Evolutionary conservation across 2,797 vertebrate species (phyloP).

Genomic region (Anguilla megastoma): DNA sequence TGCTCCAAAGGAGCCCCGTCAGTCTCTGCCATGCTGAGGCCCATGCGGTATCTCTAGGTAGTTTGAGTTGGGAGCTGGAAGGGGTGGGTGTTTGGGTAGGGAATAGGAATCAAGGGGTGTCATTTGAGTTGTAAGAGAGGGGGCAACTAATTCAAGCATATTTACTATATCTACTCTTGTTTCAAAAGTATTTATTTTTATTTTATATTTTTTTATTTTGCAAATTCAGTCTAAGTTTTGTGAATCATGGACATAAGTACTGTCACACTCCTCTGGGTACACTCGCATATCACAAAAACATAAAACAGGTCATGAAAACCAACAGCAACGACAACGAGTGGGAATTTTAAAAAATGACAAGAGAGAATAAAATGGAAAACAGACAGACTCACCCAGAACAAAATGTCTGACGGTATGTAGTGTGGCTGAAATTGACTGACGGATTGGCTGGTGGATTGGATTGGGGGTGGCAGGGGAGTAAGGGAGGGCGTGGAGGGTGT

Average conservation of each 20-base stretch:
- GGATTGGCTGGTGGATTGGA: neutral
- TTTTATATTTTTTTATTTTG: neutral
- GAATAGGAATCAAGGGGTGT: constrained; percentile 30
- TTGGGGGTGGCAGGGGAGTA: neutral
- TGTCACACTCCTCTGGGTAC: constrained; percentile 38
- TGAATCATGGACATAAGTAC: constrained; percentile 30
- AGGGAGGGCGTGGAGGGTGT: neutral
- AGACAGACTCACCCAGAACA: constrained; percentile 33
- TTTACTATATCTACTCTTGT: constrained; percentile 14
- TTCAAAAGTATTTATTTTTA: neutral
- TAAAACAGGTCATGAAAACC: constrained; percentile 21
- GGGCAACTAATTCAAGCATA: constrained; percentile 20
- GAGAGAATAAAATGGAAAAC: constrained; percentile 33
- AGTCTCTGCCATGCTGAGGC: constrained; percentile 16
- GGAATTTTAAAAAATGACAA: constrained; percentile 24
- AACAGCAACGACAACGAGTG: constrained; percentile 27
- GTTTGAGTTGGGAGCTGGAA: constrained; percentile 29
- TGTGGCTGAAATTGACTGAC: constrained; percentile 22
- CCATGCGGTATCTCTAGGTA: constrained; percentile 57
- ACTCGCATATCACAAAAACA: constrained; percentile 28
- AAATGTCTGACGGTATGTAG: constrained; percentile 26
- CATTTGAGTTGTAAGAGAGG: constrained; percentile 46
- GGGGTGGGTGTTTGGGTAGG: constrained; percentile 17
- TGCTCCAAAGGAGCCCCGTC: constrained; percentile 43
- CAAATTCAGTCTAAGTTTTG: constrained; percentile 16